Base-by-base conservation (phyloP, 2,797 vertebrate genomes). In the Clarias laeviceps region DNA sequence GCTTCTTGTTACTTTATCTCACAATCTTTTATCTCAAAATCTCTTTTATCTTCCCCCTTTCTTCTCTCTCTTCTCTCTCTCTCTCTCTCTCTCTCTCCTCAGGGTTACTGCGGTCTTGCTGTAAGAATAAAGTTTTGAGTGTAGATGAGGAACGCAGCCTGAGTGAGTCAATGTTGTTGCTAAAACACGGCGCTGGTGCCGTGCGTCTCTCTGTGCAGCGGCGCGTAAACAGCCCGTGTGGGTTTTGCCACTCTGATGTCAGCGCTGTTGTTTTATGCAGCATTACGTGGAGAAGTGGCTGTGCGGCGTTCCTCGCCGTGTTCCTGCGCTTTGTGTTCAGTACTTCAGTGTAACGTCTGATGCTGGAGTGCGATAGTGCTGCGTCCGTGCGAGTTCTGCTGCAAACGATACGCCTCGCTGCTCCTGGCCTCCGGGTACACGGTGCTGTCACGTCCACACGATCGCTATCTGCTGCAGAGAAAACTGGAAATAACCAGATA, bases 361-460 rank as follows among this genome's bases (percentile, higher is more conserved):
- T 73, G 57, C 56, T 22, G 73, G 18, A 14, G 37, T 6, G 65
- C 40, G 72, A 77, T 80, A 59, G 59, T 4, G 18, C 24, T 29
- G 69, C 3, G 2, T 29, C 76, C 66, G 57, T 37, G 64, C 45
- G n/a, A 82, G 68, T 24, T 64, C 66, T n/a, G 61, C 12, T 66
- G 61, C 77, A 45, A 69, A 65, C 40, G 50, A 61, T 66, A 66
- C 18, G 15, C 85, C 83, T 83, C 17, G 6, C 64, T 73, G 65
- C 9, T 56, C 65, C 12, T 74, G 18, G 50, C 29, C 22, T 82
- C 22, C 40, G 74, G 66, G 61, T 29, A 66, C 68, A 40, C 82
- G 11, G 50, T 66, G 65, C 27, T 22, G 77, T 88, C 72, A 87
- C 82, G 84, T 88, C 84, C 27, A 37, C 85, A 57, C 79, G 88